Evolutionary conservation across 1,140 invertebrate species (phyloP).

Genomic region (Drosophila arawakana): DNA sequence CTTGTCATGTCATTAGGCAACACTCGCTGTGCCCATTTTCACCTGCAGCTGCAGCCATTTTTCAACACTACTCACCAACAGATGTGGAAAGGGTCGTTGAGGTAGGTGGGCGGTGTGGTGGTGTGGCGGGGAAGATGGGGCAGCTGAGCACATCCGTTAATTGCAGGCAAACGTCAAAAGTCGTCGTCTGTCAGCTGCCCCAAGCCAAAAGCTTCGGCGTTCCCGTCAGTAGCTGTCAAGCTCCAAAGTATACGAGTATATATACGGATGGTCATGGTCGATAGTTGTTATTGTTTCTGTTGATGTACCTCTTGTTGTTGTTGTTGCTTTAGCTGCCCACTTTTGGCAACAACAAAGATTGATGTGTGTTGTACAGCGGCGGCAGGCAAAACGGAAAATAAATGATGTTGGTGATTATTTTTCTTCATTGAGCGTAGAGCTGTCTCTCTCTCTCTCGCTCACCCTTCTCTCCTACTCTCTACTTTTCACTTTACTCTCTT

Average conservation of each 20-base stretch:
- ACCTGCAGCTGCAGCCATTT: conserved; percentile 76
- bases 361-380: conserved; percentile 74
- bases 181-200: conserved; percentile 66
- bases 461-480: neutral
- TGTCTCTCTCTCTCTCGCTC: neutral
- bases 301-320: conserved; percentile 27
- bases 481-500: neutral
- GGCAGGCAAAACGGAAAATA: conserved; percentile 82
- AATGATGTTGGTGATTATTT: conserved; percentile 83
- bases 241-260: conserved; percentile 47
- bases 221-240: conserved; percentile 74
- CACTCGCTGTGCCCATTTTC: conserved; percentile 76
- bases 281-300: conserved; percentile 58
- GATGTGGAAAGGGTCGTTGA: neutral
- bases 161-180: conserved; percentile 81
- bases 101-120: too few species aligned
- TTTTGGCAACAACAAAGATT: conserved; percentile 74
- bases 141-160: conserved; percentile 60
- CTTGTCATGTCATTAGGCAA: conserved; percentile 76
- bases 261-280: conserved; percentile 67
- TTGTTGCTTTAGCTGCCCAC: conserved; percentile 57
- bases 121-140: conserved; percentile 15
- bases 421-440: conserved; percentile 73
- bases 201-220: conserved; percentile 41
- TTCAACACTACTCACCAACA: conserved; percentile 62